phyloP scores from a whole-genome alignment of 2,888 invertebrate species.

The Drosophila aldrichi region DNA sequence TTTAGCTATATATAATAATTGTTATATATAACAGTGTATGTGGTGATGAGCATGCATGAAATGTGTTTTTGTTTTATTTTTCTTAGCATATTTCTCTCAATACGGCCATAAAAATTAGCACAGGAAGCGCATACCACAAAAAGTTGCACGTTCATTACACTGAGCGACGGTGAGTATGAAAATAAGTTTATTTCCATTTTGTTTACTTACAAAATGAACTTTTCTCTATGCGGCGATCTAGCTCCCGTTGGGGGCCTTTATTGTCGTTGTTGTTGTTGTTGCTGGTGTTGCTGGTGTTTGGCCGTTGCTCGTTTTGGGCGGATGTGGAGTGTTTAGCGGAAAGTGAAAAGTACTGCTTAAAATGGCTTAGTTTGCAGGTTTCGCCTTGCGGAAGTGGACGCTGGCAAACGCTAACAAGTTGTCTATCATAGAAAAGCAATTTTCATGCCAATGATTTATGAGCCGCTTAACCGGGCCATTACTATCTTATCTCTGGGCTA shows the following conservation, averaged over 20 bases:
- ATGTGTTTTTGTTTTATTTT: conserved; percentile 30
- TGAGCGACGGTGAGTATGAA: conserved; percentile 62
- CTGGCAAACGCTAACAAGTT: conserved; percentile 66
- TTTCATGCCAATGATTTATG: conserved; percentile 82
- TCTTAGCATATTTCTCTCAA: conserved; percentile 57
- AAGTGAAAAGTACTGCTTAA: conserved; percentile 81
- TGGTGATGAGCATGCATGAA: background rate
- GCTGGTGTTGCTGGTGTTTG: conserved; percentile 19
- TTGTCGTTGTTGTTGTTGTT: conserved; percentile 22
- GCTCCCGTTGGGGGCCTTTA: conserved; percentile 31
- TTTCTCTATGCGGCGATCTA: conserved; percentile 58
- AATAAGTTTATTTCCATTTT: conserved; percentile 76
- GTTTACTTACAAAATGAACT: conserved; percentile 76
- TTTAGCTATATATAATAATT: too few species aligned
- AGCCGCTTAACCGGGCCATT: conserved; percentile 81
- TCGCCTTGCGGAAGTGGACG: conserved; percentile 73
- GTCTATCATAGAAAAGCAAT: conserved; percentile 81
- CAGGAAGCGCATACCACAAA: conserved; percentile 75
- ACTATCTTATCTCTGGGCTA: conserved; percentile 77
- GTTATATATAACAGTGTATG: background rate
- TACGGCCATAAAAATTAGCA: conserved; percentile 57
- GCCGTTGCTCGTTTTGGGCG: conserved; percentile 47
- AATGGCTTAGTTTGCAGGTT: conserved; percentile 81
- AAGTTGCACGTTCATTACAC: conserved; percentile 76
- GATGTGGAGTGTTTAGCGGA: conserved; percentile 81